phyloP scores from a whole-genome alignment of 2,888 invertebrate genomes.

The Thysanoteuthis rhombus region DNA sequence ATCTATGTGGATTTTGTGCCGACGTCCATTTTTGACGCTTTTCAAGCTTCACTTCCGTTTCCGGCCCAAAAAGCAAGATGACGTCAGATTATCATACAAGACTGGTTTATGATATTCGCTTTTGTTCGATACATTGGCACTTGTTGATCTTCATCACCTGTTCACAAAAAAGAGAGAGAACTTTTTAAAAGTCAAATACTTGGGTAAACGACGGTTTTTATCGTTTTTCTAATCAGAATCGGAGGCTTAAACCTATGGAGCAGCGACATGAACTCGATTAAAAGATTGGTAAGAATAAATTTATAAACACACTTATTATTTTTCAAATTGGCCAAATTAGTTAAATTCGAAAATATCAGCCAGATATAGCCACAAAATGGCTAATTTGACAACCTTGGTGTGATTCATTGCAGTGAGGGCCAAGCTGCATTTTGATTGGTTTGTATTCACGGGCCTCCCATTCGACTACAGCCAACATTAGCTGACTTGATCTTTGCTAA shows the following conservation, averaged over 20 bases:
- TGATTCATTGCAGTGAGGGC: no score
- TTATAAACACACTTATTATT: no score
- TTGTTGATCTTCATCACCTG: not conserved
- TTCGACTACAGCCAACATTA: no score
- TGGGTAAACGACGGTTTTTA: not conserved
- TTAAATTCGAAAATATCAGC: no score
- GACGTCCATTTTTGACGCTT: not conserved
- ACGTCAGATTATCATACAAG: not conserved
- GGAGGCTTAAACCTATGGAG: accelerated
- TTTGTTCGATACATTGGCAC: not conserved
- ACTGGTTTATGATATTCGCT: not conserved
- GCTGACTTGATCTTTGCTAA: no score
- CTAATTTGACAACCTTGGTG: no score
- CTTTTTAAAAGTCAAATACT: not conserved
- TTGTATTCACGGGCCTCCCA: no score
- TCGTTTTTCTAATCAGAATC: not conserved
- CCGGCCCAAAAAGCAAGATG: not conserved
- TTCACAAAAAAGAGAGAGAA: not conserved
- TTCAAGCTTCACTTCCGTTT: not conserved
- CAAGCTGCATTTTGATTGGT: no score
- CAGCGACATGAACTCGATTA: no score
- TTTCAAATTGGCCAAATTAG: no score
- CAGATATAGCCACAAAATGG: no score
- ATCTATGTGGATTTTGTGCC: not conserved
- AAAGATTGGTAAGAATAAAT: no score